These are phyloP conservation scores for Malthinus flaveolus DNA, from an alignment of 2,888 invertebrate species.

Conservation along the genomic window DNA sequence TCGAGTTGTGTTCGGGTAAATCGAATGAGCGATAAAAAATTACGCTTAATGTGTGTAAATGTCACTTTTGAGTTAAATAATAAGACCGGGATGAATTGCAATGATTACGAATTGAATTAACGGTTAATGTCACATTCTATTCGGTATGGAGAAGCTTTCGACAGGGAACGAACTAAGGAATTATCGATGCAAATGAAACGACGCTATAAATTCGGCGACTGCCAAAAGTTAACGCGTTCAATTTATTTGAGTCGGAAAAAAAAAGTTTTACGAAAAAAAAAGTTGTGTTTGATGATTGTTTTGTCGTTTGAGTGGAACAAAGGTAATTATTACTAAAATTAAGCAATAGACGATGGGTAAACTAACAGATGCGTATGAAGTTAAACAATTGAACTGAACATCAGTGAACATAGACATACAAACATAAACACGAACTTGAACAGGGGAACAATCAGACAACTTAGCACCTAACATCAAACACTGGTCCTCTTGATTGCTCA, in stretches of 20 bases:
- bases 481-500: constrained; percentile 45
- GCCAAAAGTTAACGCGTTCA: constrained; percentile 20
- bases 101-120: constrained; percentile 32
- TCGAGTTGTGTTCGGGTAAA: no score
- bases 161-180: constrained; percentile 35
- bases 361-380: constrained; percentile 39
- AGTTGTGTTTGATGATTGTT: constrained; percentile 8
- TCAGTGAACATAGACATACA: constrained; percentile 45
- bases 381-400: constrained; percentile 49
- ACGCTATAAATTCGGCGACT: constrained; percentile 27
- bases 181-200: constrained; percentile 39
- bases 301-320: constrained; percentile 26
- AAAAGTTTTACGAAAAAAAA: neutral
- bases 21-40: no score
- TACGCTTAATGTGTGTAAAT: no score
- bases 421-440: constrained; percentile 45
- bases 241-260: neutral
- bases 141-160: constrained; percentile 29
- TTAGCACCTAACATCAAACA: constrained; percentile 46
- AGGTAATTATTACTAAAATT: constrained; percentile 36
- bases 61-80: neutral
- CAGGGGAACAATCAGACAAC: constrained; percentile 44
- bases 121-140: constrained; percentile 33
- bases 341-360: constrained; percentile 36
- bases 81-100: constrained; percentile 29